These are phyloP conservation scores for Coreius guichenoti DNA, from an alignment of 2,797 vertebrate species.

Conservation along the genomic window DNA sequence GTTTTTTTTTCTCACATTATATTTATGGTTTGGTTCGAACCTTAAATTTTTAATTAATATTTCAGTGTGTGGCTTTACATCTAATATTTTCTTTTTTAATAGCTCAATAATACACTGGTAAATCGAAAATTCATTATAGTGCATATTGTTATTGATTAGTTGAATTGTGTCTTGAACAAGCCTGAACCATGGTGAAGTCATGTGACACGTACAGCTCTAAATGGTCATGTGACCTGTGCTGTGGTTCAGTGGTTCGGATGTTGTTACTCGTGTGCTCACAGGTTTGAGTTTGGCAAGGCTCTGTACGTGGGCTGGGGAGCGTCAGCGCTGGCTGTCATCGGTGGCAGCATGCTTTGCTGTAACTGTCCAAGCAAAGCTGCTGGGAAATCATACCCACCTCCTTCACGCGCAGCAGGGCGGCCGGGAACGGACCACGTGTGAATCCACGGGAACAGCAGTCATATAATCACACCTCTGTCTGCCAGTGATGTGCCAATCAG, in stretches of 20 bases:
- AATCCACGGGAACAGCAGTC: neutral
- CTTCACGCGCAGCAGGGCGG: conserved; percentile 57
- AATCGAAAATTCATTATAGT: neutral
- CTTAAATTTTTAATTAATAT: too few species aligned
- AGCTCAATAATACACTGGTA: neutral
- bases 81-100: neutral
- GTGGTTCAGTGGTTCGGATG: neutral
- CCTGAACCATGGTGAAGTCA: neutral
- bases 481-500: neutral
- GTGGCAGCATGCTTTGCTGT: conserved; percentile 89
- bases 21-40: neutral
- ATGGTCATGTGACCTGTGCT: neutral
- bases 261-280: conserved; percentile 59
- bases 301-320: conserved; percentile 93
- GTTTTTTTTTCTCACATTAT: neutral
- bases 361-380: conserved; percentile 72
- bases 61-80: neutral
- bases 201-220: neutral
- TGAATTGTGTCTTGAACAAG: neutral
- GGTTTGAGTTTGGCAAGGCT: conserved; percentile 93
- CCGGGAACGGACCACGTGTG: conserved; percentile 5
- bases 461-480: neutral
- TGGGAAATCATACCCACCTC: conserved; percentile 51
- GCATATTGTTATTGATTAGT: neutral
- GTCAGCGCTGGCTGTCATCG: conserved; percentile 83